Evolutionary conservation across 1,140 invertebrate species (phyloP).

Genomic region (Pantala flavescens): DNA sequence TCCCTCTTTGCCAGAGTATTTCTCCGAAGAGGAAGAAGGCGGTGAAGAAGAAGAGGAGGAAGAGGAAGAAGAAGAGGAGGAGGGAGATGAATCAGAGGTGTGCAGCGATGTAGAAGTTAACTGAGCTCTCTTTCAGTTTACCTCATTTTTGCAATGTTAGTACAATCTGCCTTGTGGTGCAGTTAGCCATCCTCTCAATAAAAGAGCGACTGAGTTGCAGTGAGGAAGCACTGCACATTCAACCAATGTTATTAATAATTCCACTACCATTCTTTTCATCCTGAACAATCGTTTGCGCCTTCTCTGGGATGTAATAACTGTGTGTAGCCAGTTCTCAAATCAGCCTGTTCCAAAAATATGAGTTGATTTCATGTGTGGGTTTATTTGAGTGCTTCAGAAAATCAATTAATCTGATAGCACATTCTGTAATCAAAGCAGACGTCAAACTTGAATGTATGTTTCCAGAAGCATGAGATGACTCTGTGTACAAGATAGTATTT

Average conservation of each 20-base stretch:
- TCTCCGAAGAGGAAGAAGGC: conserved; percentile 37
- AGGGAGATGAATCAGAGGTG: conserved; percentile 14
- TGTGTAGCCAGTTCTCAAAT: too few species aligned
- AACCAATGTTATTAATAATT: background rate
- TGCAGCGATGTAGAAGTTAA: conserved; percentile 40
- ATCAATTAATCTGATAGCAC: too few species aligned
- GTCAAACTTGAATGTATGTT: too few species aligned
- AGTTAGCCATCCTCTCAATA: background rate
- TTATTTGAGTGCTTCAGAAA: too few species aligned
- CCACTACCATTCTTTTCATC: background rate
- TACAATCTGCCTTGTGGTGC: background rate
- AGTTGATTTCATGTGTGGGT: too few species aligned
- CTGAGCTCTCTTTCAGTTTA: conserved; percentile 29
- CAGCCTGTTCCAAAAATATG: too few species aligned
- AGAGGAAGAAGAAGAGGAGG: conserved; percentile 28
- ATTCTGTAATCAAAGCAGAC: too few species aligned
- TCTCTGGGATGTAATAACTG: too few species aligned
- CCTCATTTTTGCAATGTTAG: background rate
- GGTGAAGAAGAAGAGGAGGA: conserved; percentile 38
- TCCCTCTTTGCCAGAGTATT: conserved; percentile 34
- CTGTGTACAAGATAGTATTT: too few species aligned
- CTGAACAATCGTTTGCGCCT: too few species aligned
- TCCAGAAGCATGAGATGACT: too few species aligned
- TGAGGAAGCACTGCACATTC: background rate
- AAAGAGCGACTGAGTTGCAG: background rate